phyloP scores from a whole-genome alignment of 2,113 vertebrate genomes.

The Pardalotus punctatus region DNA sequence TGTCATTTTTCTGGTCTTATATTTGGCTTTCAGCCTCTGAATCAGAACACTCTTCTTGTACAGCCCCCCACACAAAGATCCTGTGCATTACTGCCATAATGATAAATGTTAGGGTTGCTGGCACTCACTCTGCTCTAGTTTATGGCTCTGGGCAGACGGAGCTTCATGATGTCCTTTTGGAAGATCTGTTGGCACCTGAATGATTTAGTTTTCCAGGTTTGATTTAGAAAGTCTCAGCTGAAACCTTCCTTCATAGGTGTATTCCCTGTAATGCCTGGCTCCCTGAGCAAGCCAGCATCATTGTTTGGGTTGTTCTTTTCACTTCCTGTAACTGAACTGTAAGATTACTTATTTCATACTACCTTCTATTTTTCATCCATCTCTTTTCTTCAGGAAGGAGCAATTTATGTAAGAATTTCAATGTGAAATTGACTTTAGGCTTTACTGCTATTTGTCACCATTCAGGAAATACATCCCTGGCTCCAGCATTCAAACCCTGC shows the following conservation, averaged over 20 bases:
- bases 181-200: not conserved
- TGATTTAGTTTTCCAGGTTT: not conserved
- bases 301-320: not conserved
- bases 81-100: not conserved
- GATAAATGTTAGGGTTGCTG: not conserved
- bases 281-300: not conserved
- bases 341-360: not conserved
- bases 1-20: not conserved
- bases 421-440: not conserved
- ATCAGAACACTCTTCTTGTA: not conserved
- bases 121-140: not conserved
- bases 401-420: conserved; percentile 18
- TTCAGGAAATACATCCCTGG: conserved; percentile 42
- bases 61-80: not conserved
- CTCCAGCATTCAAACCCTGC: not conserved
- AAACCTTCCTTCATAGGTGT: not conserved
- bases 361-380: not conserved
- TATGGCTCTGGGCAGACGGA: not conserved
- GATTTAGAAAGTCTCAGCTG: not conserved
- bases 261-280: not conserved
- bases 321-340: not conserved
- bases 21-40: not conserved
- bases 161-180: not conserved
- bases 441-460: conserved; percentile 28
- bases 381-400: conserved; percentile 1